These are phyloP conservation scores for Mesocricetus auratus DNA, from an alignment of 2,113 vertebrate genomes.

Conservation along the genomic window DNA sequence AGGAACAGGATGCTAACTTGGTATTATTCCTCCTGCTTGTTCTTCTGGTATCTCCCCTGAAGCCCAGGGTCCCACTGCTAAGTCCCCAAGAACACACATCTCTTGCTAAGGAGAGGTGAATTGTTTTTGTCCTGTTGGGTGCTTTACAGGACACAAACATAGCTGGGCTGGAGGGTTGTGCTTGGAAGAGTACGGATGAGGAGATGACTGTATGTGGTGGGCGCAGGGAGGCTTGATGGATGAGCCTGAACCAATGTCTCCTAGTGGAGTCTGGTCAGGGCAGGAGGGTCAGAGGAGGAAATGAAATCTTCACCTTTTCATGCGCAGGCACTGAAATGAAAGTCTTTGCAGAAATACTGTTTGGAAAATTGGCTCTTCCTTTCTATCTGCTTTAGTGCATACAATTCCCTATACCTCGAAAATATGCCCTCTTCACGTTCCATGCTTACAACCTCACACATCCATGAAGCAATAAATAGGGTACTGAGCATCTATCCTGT, in stretches of 20 bases:
- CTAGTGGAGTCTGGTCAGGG: slow-evolving; percentile 49
- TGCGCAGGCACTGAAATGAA: background rate
- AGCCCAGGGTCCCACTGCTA: slow-evolving; percentile 63
- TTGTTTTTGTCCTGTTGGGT: slow-evolving; percentile 83
- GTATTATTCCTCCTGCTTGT: slow-evolving; percentile 56
- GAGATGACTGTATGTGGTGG: background rate
- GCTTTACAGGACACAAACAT: slow-evolving; percentile 80
- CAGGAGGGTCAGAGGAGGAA: slow-evolving; percentile 3
- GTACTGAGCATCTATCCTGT: background rate
- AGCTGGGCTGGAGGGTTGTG: slow-evolving; percentile 75
- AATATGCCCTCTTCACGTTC: background rate
- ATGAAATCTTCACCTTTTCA: background rate
- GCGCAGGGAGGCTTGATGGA: background rate
- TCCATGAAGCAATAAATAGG: background rate
- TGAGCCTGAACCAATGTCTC: background rate
- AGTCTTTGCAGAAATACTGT: background rate
- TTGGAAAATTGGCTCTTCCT: background rate
- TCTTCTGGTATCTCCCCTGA: slow-evolving; percentile 61
- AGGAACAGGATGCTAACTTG: background rate
- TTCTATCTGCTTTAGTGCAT: background rate
- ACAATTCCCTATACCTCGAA: background rate
- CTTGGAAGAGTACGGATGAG: slow-evolving; percentile 82
- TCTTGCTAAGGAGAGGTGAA: slow-evolving; percentile 79
- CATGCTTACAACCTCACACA: background rate
- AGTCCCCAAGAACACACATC: slow-evolving; percentile 74